phyloP scores from a whole-genome alignment of 1,140 invertebrate species.

The Brachionus rubens region DNA sequence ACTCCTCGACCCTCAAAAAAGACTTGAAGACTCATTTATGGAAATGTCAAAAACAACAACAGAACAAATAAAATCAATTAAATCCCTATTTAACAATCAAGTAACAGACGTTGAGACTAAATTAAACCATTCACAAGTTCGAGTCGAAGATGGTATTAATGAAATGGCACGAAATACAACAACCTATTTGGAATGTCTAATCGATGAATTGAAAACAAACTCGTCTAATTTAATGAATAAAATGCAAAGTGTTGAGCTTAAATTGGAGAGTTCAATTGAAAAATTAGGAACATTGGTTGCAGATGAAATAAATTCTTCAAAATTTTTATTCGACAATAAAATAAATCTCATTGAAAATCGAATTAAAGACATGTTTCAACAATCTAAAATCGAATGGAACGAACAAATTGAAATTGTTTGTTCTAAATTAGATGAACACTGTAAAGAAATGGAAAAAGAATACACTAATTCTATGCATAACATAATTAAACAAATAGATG shows the following conservation, averaged over 20 bases:
- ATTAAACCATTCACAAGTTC: slow-evolving; percentile 11
- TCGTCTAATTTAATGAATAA: background rate
- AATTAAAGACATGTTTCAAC: background rate
- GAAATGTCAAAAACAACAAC: slow-evolving; percentile 38
- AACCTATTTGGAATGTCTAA: slow-evolving; percentile 11
- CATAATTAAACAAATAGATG: no score
- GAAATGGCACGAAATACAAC: slow-evolving; percentile 40
- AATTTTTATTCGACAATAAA: slow-evolving; percentile 27
- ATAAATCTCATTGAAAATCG: background rate
- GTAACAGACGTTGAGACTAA: slow-evolving; percentile 22
- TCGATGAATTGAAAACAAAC: background rate
- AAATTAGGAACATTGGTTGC: background rate
- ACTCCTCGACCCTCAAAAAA: slow-evolving; percentile 29
- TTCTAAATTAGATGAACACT: background rate
- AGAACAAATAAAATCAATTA: slow-evolving; percentile 41
- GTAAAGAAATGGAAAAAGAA: no score
- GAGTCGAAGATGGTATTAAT: slow-evolving; percentile 40
- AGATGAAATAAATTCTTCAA: background rate
- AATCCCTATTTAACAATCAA: slow-evolving; percentile 38
- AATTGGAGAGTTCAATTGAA: slow-evolving; percentile 9
- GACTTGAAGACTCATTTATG: slow-evolving; percentile 32
- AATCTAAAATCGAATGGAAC: background rate
- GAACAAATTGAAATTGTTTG: background rate
- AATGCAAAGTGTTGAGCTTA: background rate
- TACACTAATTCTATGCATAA: no score